A percentile compares a stretch with the other conserved stretches of the same genome.
These are phyloP conservation scores for Lymantria monacha DNA, from an alignment of 2,888 invertebrate species.

Conservation along the genomic window DNA sequence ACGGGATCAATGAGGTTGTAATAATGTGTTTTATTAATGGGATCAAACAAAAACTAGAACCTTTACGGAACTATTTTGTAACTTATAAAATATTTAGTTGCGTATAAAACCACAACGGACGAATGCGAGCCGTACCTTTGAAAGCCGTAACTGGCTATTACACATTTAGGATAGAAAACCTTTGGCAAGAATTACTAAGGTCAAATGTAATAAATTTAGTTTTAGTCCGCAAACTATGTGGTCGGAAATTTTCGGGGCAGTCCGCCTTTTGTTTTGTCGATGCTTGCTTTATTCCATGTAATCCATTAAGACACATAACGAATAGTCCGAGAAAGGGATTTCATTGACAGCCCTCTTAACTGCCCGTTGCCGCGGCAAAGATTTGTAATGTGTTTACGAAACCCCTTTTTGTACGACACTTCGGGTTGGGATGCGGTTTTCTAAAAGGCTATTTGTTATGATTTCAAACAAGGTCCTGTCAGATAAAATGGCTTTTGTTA, in stretches of 20 bases:
- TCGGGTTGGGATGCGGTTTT: conserved; percentile 74
- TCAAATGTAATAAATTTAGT: conserved; percentile 81
- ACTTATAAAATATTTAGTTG: conserved; percentile 76
- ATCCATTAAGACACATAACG: conserved; percentile 78
- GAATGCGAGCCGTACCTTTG: conserved; percentile 63
- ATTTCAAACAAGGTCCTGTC: conserved; percentile 78
- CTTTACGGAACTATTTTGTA: conserved; percentile 68
- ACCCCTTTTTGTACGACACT: conserved; percentile 75
- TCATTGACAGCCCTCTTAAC: conserved; percentile 75
- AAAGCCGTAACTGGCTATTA: conserved; percentile 70
- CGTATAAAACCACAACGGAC: conserved; percentile 69
- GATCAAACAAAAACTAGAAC: conserved; percentile 54
- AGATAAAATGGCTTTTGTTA: conserved; percentile 74
- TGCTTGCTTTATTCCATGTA: conserved; percentile 76
- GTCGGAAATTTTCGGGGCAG: conserved; percentile 72
- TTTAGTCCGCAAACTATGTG: conserved; percentile 76
- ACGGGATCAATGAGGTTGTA: conserved; percentile 9
- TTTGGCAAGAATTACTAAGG: conserved; percentile 78
- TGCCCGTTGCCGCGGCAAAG: conserved; percentile 63
- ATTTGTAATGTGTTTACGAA: conserved; percentile 74
- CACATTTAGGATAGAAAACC: conserved; percentile 72
- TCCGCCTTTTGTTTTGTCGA: conserved; percentile 76
- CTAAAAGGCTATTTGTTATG: conserved; percentile 80
- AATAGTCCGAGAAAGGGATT: conserved; percentile 69
- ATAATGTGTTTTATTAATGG: conserved; percentile 46